These are phyloP conservation scores for Nezara viridula DNA, from an alignment of 2,888 invertebrate species.

Conservation along the genomic window DNA sequence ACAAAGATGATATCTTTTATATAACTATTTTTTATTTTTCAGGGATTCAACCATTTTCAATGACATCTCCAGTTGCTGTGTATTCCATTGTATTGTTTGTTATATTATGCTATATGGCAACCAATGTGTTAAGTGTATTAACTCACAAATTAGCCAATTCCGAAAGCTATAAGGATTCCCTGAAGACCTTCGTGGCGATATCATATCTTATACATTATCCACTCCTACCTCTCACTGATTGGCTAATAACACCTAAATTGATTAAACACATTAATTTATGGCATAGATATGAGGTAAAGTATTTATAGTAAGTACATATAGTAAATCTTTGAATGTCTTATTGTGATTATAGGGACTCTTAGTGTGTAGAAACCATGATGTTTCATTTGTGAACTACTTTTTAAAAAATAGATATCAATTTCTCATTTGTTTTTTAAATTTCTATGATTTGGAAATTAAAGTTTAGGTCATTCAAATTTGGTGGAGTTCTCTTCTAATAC, in stretches of 20 bases:
- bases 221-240: background rate
- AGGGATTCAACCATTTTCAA: background rate
- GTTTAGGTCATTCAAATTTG: too few relatives aligned
- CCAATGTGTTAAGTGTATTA: background rate
- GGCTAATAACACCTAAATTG: background rate
- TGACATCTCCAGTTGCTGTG: background rate
- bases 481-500: too few relatives aligned
- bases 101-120: background rate
- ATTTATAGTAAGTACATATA: too few relatives aligned
- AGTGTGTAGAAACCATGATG: too few relatives aligned
- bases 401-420: too few relatives aligned
- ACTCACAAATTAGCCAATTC: background rate
- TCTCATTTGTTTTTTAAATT: too few relatives aligned
- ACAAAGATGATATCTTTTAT: background rate
- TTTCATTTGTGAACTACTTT: too few relatives aligned
- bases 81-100: background rate
- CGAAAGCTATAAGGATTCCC: background rate
- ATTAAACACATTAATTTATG: constrained; percentile 1
- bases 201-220: background rate
- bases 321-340: too few relatives aligned
- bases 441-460: too few relatives aligned
- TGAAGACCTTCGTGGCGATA: background rate
- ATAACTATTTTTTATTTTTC: background rate
- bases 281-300: background rate
- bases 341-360: too few relatives aligned